Evolutionary conservation across 2,797 vertebrate genomes (phyloP), one percentile per base, ranked within the genome.

Genomic region (Lagocephalus sceleratus): DNA sequence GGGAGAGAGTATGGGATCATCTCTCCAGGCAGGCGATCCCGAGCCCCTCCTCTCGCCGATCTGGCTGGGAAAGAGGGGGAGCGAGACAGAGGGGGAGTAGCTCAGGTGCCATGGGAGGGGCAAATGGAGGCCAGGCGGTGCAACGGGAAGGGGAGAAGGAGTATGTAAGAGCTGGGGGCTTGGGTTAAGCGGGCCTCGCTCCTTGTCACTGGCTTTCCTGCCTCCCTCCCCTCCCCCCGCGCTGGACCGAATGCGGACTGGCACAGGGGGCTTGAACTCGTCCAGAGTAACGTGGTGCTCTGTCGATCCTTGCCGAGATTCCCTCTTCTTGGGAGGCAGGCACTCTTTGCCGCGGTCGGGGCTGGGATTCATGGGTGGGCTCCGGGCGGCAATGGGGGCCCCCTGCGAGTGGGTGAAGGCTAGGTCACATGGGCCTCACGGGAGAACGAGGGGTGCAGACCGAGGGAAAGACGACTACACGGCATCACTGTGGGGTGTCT

Each of bases 341-440:
- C 85, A 90, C 87, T 90, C 90, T 90, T 91, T 91, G 87, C 87
- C 76, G 64, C 90, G 91, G 54, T 90, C 91, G 56, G 88, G 90
- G 84, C 82, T 88, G 82, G 91, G 90, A 92, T 91, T 91, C 91
- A 92, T 92, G 89, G 86, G 85, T 88, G 82, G 87, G 83, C 86
- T 88, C 89, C 88, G 81, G 81, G 87, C 88, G 75, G 82, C 81
- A 76, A 79, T 78, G 76, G 85, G 75, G 78, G 78, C 80, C 85
- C 87, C 87, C 86, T 79, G 72, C 68, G 71, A 66, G 73, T 66
- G 67, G 80, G 75, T 72, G 71, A 68, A 68, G 82, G 86, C 83
- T 92, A 92, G 89, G 91, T 92, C 88, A 92, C 91, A 92, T 92
- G 91, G 82, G 91, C 87, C 76, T 90, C 86, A 63, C 86, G 86